Evolutionary conservation across 2,888 invertebrate species (phyloP).

Genomic region (Shargacucullia verbasci): DNA sequence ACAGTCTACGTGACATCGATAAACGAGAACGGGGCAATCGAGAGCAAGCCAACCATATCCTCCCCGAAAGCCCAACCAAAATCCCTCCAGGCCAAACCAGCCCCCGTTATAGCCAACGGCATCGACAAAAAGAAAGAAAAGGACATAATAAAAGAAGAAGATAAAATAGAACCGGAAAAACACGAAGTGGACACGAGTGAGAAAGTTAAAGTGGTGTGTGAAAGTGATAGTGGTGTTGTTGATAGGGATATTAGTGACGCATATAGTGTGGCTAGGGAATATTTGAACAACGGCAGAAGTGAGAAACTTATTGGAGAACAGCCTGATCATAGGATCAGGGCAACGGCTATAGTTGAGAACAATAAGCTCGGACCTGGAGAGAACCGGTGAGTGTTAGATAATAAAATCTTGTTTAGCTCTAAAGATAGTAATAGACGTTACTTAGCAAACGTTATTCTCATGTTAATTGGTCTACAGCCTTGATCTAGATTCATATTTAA

Average conservation of each 20-base stretch:
- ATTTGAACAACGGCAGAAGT: constrained; percentile 91
- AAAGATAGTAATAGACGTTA: background rate
- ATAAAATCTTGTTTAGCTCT: background rate
- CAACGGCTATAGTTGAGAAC: constrained; percentile 90
- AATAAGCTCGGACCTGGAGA: constrained; percentile 89
- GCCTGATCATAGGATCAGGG: constrained; percentile 89
- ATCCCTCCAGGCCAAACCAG: constrained; percentile 83
- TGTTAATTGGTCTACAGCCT: too few species aligned
- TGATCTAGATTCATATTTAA: too few species aligned
- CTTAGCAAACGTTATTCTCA: too few species aligned
- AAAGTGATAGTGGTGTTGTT: constrained; percentile 73
- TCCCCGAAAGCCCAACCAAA: constrained; percentile 84
- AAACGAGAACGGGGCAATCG: constrained; percentile 86
- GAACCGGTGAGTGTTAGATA: constrained; percentile 83
- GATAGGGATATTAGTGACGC: constrained; percentile 85
- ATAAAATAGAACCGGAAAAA: constrained; percentile 76
- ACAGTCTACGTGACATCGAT: constrained; percentile 95
- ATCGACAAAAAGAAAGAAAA: constrained; percentile 69
- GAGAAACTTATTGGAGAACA: constrained; percentile 92
- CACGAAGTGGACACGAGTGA: constrained; percentile 84
- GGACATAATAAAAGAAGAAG: constrained; percentile 65
- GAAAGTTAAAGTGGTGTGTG: constrained; percentile 72
- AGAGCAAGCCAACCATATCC: constrained; percentile 83
- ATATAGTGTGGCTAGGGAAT: constrained; percentile 82
- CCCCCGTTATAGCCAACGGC: constrained; percentile 83